Evolutionary conservation across 1,140 invertebrate genomes (phyloP), one percentile per base, ranked within the genome.

Genomic region (Drosophila pseudoananassae): DNA sequence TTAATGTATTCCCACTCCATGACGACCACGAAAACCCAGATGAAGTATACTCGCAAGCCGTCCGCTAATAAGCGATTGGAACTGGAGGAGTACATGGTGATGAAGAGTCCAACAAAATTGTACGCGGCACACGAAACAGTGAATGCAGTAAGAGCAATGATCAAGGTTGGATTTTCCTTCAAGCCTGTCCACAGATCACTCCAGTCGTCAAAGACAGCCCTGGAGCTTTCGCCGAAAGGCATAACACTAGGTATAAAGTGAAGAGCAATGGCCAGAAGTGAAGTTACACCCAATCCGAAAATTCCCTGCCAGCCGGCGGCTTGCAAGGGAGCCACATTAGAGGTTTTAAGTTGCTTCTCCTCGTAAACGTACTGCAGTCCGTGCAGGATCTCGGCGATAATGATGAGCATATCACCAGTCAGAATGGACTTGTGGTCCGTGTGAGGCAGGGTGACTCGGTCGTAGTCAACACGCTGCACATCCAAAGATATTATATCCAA

Each of bases 221-320:
- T 93, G 0, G 96, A 94, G 92, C 97, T 97, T 60, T 95, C 93
- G 57, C 95, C 95, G 85, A 98, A 97, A 43, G 96, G 95, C 10
- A 94, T 93, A 12, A 93, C 92, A 15, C 95, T 96, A 29, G 94
- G 93, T 47, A 98, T 96, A 92, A 94, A 98, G 93, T 98, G 97
- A 79, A 99, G 95, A 3, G 97, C 96, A 52, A 98, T 93, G 73
- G 97, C 94, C 1, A 97, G 91, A 0, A 97, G 47, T 4, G 93
- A 93, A 9, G 98, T 93, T n/a, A 95, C 94, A 0, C 93, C 87
- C 84, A 98, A 96, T 14, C 98, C 98, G 93, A 98, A 99, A 9
- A 98, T 84, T 15, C 97, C 98, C 94, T 99, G 98, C 96, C 96
- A 98, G 4, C 98, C 98, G 40, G 98, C 97, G 23, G 97, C 98